Conservation (phyloP, 1,140 invertebrate genomes). For the Nebria ingens region DNA sequence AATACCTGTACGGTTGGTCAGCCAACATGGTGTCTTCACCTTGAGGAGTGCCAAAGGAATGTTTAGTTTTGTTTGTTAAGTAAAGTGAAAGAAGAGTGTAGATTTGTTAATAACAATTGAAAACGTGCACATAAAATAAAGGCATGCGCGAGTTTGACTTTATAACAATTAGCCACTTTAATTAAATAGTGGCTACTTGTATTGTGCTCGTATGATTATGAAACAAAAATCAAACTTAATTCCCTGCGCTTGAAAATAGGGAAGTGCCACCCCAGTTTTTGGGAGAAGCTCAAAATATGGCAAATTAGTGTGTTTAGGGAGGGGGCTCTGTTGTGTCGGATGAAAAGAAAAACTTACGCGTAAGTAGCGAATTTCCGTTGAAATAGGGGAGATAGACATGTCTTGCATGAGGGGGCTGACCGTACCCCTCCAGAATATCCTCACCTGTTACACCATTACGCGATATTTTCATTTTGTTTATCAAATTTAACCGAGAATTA, state of each 20-base stretch:
- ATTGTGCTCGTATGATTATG: too few species aligned
- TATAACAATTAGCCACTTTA: too few species aligned
- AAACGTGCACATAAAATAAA: slow-evolving; percentile 22
- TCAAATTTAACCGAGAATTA: too few species aligned
- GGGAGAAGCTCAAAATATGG: too few species aligned
- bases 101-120: slow-evolving; percentile 19
- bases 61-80: slow-evolving; percentile 3
- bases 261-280: too few species aligned
- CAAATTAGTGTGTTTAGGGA: too few species aligned
- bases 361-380: slow-evolving; percentile 62
- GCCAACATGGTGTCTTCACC: slow-evolving; percentile 81
- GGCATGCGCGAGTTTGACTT: slow-evolving; percentile 22
- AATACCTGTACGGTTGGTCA: slow-evolving; percentile 84
- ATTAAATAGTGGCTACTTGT: too few species aligned
- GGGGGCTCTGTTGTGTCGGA: too few species aligned
- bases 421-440: slow-evolving; percentile 40
- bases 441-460: slow-evolving; percentile 22
- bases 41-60: slow-evolving; percentile 34
- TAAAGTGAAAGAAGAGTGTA: slow-evolving; percentile 16
- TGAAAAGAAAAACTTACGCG: too few species aligned
- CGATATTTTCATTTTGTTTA: neutral
- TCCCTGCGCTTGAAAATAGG: too few species aligned
- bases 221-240: too few species aligned
- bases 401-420: slow-evolving; percentile 59
- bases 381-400: slow-evolving; percentile 66